phyloP scores from a whole-genome alignment of 2,888 invertebrate species.

The Orthosia gracilis region DNA sequence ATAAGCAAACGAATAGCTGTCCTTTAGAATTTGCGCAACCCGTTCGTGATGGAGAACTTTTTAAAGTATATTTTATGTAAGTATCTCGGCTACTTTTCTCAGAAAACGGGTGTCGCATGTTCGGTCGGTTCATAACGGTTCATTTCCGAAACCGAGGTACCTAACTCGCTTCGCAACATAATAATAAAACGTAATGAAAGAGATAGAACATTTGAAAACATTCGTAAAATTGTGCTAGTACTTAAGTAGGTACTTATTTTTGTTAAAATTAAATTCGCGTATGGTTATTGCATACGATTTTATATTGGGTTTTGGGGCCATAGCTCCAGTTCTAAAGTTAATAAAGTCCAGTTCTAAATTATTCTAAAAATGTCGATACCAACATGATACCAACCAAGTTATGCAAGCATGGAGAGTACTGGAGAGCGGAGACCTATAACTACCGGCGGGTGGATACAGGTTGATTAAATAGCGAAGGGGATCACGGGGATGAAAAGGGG shows the following conservation, averaged over 20 bases:
- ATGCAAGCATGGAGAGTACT: constrained; percentile 23
- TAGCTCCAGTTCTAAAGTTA: neutral
- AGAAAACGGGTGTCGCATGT: constrained; percentile 34
- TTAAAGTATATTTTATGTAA: constrained; percentile 13
- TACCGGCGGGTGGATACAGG: constrained; percentile 36
- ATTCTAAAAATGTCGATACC: constrained; percentile 21
- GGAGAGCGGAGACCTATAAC: constrained; percentile 27
- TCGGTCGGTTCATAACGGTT: constrained; percentile 24
- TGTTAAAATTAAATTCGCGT: neutral
- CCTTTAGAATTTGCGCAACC: constrained; percentile 59
- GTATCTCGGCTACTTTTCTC: constrained; percentile 4
- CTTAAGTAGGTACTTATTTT: neutral
- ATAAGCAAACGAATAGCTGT: constrained; percentile 64
- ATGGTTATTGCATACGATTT: neutral
- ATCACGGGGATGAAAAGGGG: constrained; percentile 61
- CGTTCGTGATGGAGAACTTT: constrained; percentile 48
- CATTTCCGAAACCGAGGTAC: constrained; percentile 15
- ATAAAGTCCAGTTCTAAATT: no score
- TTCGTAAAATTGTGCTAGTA: neutral
- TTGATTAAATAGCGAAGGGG: constrained; percentile 63
- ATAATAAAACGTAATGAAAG: neutral
- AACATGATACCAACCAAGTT: constrained; percentile 12
- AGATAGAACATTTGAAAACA: neutral
- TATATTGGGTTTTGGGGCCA: neutral
- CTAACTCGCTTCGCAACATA: neutral